phyloP scores from a whole-genome alignment of 2,888 invertebrate genomes.

The Phortica magna region DNA sequence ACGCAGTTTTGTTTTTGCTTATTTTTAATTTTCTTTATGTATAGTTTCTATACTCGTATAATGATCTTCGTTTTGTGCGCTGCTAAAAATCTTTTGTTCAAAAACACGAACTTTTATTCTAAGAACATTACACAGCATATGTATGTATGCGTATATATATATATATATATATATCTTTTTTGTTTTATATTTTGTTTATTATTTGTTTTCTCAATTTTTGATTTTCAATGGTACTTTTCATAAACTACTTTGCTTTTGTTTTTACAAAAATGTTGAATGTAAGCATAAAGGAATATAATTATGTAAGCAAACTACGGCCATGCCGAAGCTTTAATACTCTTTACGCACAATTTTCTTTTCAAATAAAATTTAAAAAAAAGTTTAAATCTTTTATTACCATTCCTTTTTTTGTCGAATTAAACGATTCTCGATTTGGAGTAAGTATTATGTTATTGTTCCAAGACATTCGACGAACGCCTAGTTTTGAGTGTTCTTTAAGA shows the following conservation, averaged over 20 bases:
- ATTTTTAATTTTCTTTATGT: not conserved
- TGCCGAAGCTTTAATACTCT: too few species aligned
- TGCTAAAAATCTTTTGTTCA: slow-evolving; percentile 16
- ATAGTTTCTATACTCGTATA: not conserved
- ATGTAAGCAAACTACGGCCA: too few species aligned
- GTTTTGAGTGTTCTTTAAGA: too few species aligned
- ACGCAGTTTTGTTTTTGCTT: not conserved
- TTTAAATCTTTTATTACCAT: too few species aligned
- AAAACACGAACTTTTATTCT: not conserved
- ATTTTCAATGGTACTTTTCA: not conserved
- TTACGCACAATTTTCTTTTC: too few species aligned
- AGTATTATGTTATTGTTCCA: too few species aligned
- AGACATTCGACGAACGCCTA: too few species aligned
- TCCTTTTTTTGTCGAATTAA: too few species aligned
- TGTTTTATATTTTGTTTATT: not conserved
- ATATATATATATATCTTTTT: not conserved
- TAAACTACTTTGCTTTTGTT: not conserved
- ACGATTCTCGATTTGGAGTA: too few species aligned
- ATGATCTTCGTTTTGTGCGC: slow-evolving; percentile 11
- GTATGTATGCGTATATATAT: not conserved
- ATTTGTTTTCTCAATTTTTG: not conserved
- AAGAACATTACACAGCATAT: not conserved
- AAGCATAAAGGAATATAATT: too few species aligned
- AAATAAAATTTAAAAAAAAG: too few species aligned
- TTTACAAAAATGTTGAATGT: not conserved